These are phyloP conservation scores for Drosophila pseudotalamancana DNA, from an alignment of 2,888 invertebrate species.

Conservation along the genomic window DNA sequence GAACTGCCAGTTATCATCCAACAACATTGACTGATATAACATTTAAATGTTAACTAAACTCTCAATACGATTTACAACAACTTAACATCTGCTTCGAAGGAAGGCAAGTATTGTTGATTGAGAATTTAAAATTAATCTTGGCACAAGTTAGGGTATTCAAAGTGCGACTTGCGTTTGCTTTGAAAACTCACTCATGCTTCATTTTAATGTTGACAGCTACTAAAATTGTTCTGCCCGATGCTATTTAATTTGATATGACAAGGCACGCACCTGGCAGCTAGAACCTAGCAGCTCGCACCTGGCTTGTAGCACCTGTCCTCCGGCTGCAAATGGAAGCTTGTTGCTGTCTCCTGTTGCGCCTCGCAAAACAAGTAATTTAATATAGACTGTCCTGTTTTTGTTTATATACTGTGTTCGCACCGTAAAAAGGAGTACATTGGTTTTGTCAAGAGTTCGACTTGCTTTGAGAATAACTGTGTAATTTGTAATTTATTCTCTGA, in stretches of 20 bases:
- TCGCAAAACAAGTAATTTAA: slow-evolving; percentile 69
- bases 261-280: slow-evolving; percentile 50
- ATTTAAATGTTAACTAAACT: too few species aligned
- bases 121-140: neutral
- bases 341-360: slow-evolving; percentile 62
- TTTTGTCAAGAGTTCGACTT: too few species aligned
- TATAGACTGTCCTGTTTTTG: slow-evolving; percentile 53
- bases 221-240: slow-evolving; percentile 36
- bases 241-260: slow-evolving; percentile 52
- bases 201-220: slow-evolving; percentile 29
- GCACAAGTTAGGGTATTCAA: slow-evolving; percentile 15
- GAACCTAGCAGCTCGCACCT: too few species aligned
- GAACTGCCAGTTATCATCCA: too few species aligned
- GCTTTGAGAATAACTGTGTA: too few species aligned
- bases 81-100: too few species aligned
- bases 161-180: neutral
- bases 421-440: too few species aligned
- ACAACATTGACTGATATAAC: too few species aligned
- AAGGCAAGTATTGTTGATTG: too few species aligned
- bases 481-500: too few species aligned
- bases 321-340: slow-evolving; percentile 5
- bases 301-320: slow-evolving; percentile 9
- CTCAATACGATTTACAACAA: too few species aligned
- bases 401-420: too few species aligned
- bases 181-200: neutral